phyloP scores from a whole-genome alignment of 2,888 invertebrate genomes.

The Perizoma flavofasciatum region DNA sequence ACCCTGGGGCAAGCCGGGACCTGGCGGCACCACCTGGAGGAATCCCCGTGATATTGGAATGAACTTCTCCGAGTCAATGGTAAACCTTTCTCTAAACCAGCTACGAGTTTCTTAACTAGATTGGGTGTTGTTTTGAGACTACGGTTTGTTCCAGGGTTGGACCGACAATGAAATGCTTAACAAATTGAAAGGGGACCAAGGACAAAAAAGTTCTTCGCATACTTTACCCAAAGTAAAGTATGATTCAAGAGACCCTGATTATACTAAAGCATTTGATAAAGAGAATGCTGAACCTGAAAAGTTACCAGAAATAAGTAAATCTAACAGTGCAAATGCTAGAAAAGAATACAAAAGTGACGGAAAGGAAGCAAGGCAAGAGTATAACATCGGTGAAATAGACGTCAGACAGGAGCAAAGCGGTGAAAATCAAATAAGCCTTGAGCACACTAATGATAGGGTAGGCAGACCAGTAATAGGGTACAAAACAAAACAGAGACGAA shows the following conservation, averaged over 20 bases:
- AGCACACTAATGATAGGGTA: conserved; percentile 11
- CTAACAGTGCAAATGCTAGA: conserved; percentile 43
- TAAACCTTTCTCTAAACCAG: conserved; percentile 53
- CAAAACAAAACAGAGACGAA: conserved; percentile 44
- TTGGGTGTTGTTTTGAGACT: neutral
- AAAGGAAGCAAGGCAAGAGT: conserved; percentile 25
- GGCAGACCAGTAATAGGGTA: conserved; percentile 22
- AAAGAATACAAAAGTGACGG: conserved; percentile 7
- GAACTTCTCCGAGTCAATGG: conserved; percentile 91
- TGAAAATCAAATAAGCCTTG: conserved; percentile 32
- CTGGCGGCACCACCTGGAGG: conserved; percentile 90
- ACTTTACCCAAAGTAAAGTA: conserved; percentile 79
- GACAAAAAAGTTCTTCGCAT: conserved; percentile 69
- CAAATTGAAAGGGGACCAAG: conserved; percentile 61
- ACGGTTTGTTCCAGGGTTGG: conserved; percentile 64
- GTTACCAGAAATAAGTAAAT: conserved; percentile 64
- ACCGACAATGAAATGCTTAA: conserved; percentile 73
- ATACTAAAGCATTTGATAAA: conserved; percentile 46
- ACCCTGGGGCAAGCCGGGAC: conserved; percentile 88
- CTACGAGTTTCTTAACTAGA: neutral
- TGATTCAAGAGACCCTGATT: conserved; percentile 64
- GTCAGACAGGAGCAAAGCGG: conserved; percentile 17
- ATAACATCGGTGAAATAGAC: conserved; percentile 20
- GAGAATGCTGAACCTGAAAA: conserved; percentile 58
- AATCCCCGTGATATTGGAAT: conserved; percentile 88